Percentiles rank a stretch among this genome's conserved stretches.
phyloP scores from a whole-genome alignment of 2,888 invertebrate genomes.

The Thymelicus acteon region DNA sequence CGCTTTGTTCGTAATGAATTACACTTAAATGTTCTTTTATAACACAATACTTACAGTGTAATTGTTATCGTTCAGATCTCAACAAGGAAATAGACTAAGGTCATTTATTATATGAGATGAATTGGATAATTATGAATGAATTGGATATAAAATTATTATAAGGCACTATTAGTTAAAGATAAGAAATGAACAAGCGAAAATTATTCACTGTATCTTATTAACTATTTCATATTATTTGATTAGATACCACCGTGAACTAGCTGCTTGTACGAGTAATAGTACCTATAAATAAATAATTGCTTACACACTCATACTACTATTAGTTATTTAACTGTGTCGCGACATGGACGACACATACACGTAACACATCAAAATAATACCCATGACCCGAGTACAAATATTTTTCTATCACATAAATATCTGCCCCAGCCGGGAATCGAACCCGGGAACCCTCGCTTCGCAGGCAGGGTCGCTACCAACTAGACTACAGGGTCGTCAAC shows the following conservation, averaged over 20 bases:
- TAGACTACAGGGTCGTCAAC: too few species aligned
- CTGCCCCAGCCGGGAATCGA: too few species aligned
- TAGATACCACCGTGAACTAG: neutral
- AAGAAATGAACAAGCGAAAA: neutral
- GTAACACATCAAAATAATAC: too few species aligned
- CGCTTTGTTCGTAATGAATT: constrained; percentile 38
- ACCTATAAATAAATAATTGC: too few species aligned
- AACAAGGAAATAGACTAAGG: constrained; percentile 24
- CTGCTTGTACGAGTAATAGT: neutral
- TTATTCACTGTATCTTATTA: constrained; percentile 4
- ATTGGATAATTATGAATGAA: too few species aligned
- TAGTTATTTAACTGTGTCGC: too few species aligned
- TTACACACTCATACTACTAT: too few species aligned
- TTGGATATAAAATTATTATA: constrained; percentile 1
- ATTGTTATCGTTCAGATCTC: constrained; percentile 31
- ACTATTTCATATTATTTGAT: neutral
- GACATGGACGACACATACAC: too few species aligned
- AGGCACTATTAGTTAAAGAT: constrained; percentile 1
- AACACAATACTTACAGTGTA: constrained; percentile 23
- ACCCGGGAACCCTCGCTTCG: too few species aligned
- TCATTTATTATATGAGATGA: constrained; percentile 14
- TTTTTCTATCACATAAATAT: too few species aligned
- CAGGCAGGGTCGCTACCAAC: too few species aligned
- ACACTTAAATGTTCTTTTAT: constrained; percentile 32
- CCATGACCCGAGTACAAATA: too few species aligned